Base-by-base conservation (phyloP, 1,140 invertebrate species). In the Teleogryllus occipitalis region DNA sequence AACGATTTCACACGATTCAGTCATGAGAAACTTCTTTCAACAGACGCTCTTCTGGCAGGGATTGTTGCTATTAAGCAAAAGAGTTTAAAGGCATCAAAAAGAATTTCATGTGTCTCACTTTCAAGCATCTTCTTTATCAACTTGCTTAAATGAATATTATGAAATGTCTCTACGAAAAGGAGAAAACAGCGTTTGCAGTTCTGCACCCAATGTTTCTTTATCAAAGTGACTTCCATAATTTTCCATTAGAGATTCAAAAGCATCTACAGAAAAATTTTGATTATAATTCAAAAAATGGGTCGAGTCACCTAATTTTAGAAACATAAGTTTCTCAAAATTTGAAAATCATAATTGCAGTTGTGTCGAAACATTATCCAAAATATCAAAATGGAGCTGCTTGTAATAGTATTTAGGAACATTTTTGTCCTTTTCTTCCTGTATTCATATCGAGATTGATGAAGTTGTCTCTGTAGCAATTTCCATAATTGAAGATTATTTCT, bases 321-420 rank as follows among this genome's bases (percentile, higher is more conserved):
- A 74, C 72, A 18, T 8, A n/a, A n/a, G 74, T 15, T 12, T 79
- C 18, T 7, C 15, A 12, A 5, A 22, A 72, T 39, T 74, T 74
- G n/a, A 74, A 78, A 80, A 80, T 22, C 75, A 39, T 18, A 27
- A n/a, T 48, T 80, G 75, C 18, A 80, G 21, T 47, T 80, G 74
- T 39, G n/a, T n/a, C 15, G 39, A 14, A 77, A 80, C 27, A 12
- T 80, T 77, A 27, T 80, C 46, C 21, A 80, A 77, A 47, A 80
- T 72, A 7, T 80, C 79, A 54, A 14, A 77, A 77, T 48, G n/a
- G n/a, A n/a, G n/a, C n/a, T n/a, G n/a, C n/a, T 78, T 49, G n/a
- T n/a, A n/a, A n/a, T 77, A 10, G 75, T 48, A 77, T 7, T 46
- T 8, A 7, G 18, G 15, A 8, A 22, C 7, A 46, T 7, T 8